Evolutionary conservation across 64 coral and sea anemone genomes (phyloP), one percentile per base, ranked within the genome.

Genomic region (Pachyseris speciosa): DNA sequence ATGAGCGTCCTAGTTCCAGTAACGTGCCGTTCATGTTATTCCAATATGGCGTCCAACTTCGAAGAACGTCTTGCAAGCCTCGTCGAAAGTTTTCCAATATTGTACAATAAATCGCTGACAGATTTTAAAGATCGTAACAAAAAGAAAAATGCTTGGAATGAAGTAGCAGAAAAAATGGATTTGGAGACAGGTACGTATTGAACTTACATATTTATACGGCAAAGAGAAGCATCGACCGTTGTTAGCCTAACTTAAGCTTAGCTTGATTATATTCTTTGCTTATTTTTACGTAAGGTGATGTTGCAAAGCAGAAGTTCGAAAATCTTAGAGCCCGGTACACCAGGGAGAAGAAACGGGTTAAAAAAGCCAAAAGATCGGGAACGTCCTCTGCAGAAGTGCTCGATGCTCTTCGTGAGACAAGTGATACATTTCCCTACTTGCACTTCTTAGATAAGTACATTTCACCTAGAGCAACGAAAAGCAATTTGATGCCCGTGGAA

Each of bases 321-420:
- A 73, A 73, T 44, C 69, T 73, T 73, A 73, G 16, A 73, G 69
- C 69, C 39, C 69, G 38, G 17, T 73, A 73, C 17, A 17, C 69
- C 17, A 10, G 37, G 37, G 69, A 73, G 8, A 73, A 47, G 69
- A 10, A 73, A 73, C 9, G 69, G 17, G 17, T 73, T 24, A 45
- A 41, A 19, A 73, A 73, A 73, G 69, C 69, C 9, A 73, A 73
- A 19, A 40, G 17, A 73, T 73, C 38, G 37, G 36, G 69, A 73
- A 73, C 69, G 38, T 73, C 69, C 25, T 73, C 69, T 0, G 39
- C 9, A 15, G 69, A 73, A 73, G 68, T 39, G 37, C 13, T 39
- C 30, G 15, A 11, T 72, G 68, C 25, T 32, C 65, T 0, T 68
- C 7, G 16, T 6, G 30, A 36, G 9, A n/a, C n/a, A n/a, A n/a